Percentiles rank a stretch among this genome's conserved stretches.
Conservation (phyloP, 1,140 invertebrate species). For the Ostrea denselamellosa region DNA sequence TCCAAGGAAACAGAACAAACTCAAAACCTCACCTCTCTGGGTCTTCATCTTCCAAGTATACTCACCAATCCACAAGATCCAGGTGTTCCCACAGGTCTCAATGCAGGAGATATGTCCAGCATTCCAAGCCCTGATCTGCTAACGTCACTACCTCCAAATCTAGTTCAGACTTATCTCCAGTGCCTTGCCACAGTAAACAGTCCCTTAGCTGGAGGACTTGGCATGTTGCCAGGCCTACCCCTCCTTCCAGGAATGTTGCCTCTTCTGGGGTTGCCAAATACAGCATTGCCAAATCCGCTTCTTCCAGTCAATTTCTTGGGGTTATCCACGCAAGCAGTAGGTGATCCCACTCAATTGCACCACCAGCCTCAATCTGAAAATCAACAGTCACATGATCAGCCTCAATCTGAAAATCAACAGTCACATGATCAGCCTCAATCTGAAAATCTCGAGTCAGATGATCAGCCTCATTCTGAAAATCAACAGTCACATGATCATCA, state of each 20-base stretch:
- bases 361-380: neutral
- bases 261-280: neutral
- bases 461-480: neutral
- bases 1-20: neutral
- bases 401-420: neutral
- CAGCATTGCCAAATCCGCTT: conserved; percentile 46
- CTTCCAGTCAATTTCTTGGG: neutral
- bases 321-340: neutral
- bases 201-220: neutral
- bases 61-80: neutral
- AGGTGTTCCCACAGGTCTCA: neutral
- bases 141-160: conserved; percentile 46
- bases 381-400: neutral
- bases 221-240: conserved; percentile 35
- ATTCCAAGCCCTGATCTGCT: neutral
- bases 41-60: neutral
- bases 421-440: neutral
- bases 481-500: neutral
- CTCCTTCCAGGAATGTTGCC: conserved; percentile 39
- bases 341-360: neutral
- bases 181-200: conserved; percentile 26
- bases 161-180: conserved; percentile 52
- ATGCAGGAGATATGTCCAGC: neutral
- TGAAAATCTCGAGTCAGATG: neutral
- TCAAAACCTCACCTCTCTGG: neutral